Conservation (phyloP, 2,888 invertebrate species). For the Ommatoiulus sabulosus region DNA sequence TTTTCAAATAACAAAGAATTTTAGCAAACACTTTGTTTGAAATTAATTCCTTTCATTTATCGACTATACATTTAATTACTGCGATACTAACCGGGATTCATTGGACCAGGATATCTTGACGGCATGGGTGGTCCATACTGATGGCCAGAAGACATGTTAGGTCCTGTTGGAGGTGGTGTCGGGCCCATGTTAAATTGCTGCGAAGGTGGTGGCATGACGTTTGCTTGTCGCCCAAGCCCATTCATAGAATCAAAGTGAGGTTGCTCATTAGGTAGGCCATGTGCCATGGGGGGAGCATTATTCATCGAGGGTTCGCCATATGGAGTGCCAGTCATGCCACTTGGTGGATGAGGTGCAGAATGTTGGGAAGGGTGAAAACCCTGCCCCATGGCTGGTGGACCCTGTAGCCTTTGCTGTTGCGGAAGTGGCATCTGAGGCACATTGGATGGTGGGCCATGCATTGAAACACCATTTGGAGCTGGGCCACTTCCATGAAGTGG, state of each 20-base stretch:
- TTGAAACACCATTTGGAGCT: background rate
- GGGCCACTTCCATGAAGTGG: background rate
- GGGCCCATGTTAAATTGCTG: conserved; percentile 55
- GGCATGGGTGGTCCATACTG: conserved; percentile 58
- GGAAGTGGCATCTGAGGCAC: conserved; percentile 19
- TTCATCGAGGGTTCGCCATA: background rate
- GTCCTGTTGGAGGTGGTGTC: conserved; percentile 50
- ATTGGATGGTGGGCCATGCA: conserved; percentile 33
- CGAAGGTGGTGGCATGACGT: conserved; percentile 59
- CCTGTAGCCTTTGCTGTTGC: background rate
- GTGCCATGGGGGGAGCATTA: background rate
- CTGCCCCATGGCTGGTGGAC: background rate
- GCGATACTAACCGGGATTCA: background rate
- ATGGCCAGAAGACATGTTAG: background rate
- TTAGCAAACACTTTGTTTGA: background rate
- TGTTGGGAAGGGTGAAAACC: conserved; percentile 12
- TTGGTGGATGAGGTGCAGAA: background rate
- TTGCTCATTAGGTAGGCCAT: background rate
- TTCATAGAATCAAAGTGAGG: conserved; percentile 49
- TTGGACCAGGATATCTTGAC: conserved; percentile 34
- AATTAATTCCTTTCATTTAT: conserved; percentile 52
- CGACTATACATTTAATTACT: background rate
- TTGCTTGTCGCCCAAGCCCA: conserved; percentile 50
- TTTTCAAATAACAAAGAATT: background rate
- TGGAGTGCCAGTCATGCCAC: background rate